Conservation (phyloP, 2,888 invertebrate genomes). For the Amiota mariae region DNA sequence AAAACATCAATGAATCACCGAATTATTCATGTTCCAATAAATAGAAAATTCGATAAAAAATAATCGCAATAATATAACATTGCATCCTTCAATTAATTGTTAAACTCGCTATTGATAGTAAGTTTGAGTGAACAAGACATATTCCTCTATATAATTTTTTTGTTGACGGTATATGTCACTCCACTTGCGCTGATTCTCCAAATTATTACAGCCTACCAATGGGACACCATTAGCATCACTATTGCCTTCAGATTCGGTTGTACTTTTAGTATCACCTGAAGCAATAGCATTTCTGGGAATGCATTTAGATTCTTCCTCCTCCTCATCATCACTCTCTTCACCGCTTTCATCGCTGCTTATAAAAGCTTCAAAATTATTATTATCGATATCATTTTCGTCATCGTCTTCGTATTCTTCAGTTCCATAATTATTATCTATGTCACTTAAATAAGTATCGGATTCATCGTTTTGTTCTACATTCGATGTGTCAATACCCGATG, state of each 20-base stretch:
- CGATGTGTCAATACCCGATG: conserved; percentile 69
- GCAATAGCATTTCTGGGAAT: not conserved
- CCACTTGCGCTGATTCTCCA: conserved; percentile 42
- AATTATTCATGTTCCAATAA: too few species aligned
- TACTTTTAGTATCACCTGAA: conserved; percentile 2
- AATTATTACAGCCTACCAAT: too few species aligned
- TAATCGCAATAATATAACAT: too few species aligned
- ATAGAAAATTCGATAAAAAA: too few species aligned
- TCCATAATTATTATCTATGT: conserved; percentile 25
- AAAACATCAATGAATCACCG: too few species aligned
- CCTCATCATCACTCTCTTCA: conserved; percentile 34
- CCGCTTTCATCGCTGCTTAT: conserved; percentile 24
- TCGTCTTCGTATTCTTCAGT: conserved; percentile 15
- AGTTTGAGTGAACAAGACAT: conserved; percentile 48
- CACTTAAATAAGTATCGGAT: conserved; percentile 32
- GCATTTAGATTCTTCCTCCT: conserved; percentile 1
- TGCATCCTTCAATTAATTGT: too few species aligned
- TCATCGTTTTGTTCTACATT: conserved; percentile 35
- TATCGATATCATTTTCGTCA: conserved; percentile 34
- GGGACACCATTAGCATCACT: too few species aligned
- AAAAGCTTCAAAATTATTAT: conserved; percentile 30
- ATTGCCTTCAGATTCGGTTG: not conserved
- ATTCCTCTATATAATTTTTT: conserved; percentile 57
- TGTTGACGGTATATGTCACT: conserved; percentile 61
- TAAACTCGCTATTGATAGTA: too few species aligned